These are phyloP conservation scores for Argyrosomus japonicus DNA, from an alignment of 2,113 vertebrate genomes.

Conservation along the genomic window DNA sequence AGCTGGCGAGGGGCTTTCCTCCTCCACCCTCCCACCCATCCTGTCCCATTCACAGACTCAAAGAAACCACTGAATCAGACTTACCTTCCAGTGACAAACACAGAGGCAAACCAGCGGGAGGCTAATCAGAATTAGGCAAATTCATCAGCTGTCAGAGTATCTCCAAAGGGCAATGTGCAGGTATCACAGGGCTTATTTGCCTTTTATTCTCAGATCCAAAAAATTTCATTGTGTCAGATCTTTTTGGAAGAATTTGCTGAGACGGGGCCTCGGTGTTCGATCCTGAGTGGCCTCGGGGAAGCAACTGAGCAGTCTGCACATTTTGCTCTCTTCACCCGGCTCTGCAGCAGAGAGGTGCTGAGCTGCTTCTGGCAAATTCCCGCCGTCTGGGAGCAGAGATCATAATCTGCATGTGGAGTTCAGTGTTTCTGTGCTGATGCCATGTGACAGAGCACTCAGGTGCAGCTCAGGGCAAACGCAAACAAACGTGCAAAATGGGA, in stretches of 20 bases:
- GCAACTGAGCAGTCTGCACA: constrained; percentile 40
- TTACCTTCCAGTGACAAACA: constrained; percentile 34
- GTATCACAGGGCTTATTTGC: constrained; percentile 1
- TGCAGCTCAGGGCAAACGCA: constrained; percentile 31
- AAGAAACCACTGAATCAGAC: constrained; percentile 50
- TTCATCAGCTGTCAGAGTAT: constrained; percentile 32
- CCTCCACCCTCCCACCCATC: neutral
- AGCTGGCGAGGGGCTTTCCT: constrained; percentile 38
- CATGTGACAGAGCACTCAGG: constrained; percentile 43
- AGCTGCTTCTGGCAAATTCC: constrained; percentile 50
- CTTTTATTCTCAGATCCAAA: neutral
- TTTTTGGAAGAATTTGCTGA: constrained; percentile 27
- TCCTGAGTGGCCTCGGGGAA: constrained; percentile 29
- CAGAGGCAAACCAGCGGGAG: constrained; percentile 29
- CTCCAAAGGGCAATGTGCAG: neutral
- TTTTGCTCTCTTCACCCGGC: constrained; percentile 24
- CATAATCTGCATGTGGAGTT: constrained; percentile 32
- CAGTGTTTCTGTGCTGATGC: constrained; percentile 9
- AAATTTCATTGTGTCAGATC: constrained; percentile 16
- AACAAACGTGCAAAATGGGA: constrained; percentile 20
- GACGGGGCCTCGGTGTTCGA: constrained; percentile 22
- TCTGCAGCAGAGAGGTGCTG: neutral
- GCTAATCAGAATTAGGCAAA: constrained; percentile 63
- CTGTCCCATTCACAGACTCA: constrained; percentile 33
- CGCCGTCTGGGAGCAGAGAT: constrained; percentile 48